Conservation (phyloP, 2,113 vertebrate genomes). For the Trachemys scripta region DNA sequence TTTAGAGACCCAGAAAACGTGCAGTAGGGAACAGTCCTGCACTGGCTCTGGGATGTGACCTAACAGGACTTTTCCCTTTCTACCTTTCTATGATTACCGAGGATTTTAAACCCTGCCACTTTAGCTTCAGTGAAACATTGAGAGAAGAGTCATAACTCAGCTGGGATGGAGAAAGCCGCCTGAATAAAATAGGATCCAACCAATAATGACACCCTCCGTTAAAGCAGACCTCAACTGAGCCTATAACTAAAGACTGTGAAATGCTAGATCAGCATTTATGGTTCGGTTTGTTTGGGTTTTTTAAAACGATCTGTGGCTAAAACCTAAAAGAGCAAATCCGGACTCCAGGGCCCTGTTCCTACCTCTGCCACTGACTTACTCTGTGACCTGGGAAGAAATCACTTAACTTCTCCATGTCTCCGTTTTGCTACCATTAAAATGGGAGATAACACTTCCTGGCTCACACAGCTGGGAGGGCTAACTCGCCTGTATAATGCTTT, state of each 20-base stretch:
- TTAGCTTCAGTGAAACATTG: not conserved
- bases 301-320: not conserved
- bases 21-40: not conserved
- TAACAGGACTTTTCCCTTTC: not conserved
- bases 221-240: not conserved
- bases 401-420: not conserved
- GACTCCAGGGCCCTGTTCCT: slow-evolving; percentile 19
- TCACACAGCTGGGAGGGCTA: not conserved
- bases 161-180: not conserved
- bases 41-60: not conserved
- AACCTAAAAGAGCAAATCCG: slow-evolving; percentile 32
- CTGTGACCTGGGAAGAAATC: not conserved
- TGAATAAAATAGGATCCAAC: not conserved
- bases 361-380: slow-evolving; percentile 34
- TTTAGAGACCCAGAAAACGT: not conserved
- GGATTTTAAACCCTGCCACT: not conserved
- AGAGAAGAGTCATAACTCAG: not conserved
- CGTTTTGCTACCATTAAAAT: not conserved
- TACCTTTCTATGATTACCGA: not conserved
- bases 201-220: not conserved
- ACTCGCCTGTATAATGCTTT: not conserved
- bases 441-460: not conserved
- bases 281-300: not conserved
- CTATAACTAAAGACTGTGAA: not conserved
- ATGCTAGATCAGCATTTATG: not conserved